Evolutionary conservation across 2,797 vertebrate genomes (phyloP).

Genomic region (Merluccius polli): DNA sequence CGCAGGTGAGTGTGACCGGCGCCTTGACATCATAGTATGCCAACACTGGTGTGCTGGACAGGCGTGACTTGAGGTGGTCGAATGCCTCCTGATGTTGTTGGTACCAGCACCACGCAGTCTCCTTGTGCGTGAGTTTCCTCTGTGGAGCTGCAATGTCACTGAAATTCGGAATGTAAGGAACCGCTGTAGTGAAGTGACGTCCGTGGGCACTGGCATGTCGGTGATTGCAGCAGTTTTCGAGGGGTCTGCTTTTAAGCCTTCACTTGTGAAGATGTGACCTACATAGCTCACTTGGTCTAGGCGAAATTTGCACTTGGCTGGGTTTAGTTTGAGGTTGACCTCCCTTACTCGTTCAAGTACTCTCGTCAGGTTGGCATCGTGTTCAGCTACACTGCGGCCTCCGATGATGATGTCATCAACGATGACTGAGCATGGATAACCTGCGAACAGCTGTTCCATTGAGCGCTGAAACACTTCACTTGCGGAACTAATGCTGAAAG

Average conservation of each 20-base stretch:
- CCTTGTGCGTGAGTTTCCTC: constrained; percentile 12
- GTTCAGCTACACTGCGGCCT: too few species aligned
- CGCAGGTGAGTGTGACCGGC: constrained; percentile 16
- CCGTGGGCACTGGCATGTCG: not conserved
- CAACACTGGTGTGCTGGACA: constrained; percentile 11
- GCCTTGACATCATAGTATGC: constrained; percentile 3
- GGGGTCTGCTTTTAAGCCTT: constrained; percentile 20
- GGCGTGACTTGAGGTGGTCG: not conserved
- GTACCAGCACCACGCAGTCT: constrained; percentile 28
- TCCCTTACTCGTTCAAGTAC: too few species aligned
- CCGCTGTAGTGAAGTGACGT: constrained; percentile 1
- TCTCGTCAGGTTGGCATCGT: too few species aligned
- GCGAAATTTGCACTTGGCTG: too few species aligned
- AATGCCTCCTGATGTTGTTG: constrained; percentile 26
- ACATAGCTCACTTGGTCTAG: too few species aligned
- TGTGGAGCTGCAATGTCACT: constrained; percentile 26
- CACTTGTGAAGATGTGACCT: too few species aligned
- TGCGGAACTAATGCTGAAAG: too few species aligned
- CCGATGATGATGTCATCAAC: too few species aligned
- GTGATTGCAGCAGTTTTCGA: constrained; percentile 9
- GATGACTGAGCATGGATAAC: too few species aligned
- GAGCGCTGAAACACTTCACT: too few species aligned
- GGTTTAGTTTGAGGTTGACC: too few species aligned
- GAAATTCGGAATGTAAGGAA: constrained; percentile 32
- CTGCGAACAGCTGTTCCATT: too few species aligned